Base-by-base conservation (phyloP, 1,140 invertebrate species). In the Solen grandis region DNA sequence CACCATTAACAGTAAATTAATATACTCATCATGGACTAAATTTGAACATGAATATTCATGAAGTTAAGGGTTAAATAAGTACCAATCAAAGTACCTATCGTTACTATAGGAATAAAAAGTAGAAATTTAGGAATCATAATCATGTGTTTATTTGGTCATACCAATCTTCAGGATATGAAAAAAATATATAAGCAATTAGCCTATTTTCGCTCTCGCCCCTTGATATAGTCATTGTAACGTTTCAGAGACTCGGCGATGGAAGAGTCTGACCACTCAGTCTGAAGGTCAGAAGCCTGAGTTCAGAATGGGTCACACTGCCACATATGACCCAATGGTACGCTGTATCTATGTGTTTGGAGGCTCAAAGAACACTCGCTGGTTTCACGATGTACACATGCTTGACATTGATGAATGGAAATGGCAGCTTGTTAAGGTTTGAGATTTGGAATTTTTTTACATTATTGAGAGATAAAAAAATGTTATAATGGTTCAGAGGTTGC, bases 301-400 rank as follows among this genome's bases (percentile, higher is more conserved):
- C 29, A 85, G 91, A 31, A 90, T 91, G 87, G 91, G 91, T 27
- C 91, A 92, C 82, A 89, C 88, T 29, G 90, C 90, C 5, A 88
- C 88, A 10, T 92, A 90, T 81, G 90, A 91, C 70, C 90, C 91
- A 29, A 89, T 84, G 8, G 77, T 91, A 8, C 66, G 89, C 10
- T 90, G 90, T 84, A 85, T 92, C 27, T 92, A 92, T 80, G 83
- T 92, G 27, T 91, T 86, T 82, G 91, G 91, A 19, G 91, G 91
- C 13, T 91, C 91, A 13, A 92, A 91, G 84, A 91, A 91, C 69
- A 76, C 85, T 3, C 88, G 88, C 66, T 92, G 91, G 91, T 92
- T 90, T 81, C 89, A 89, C 84, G 91, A 91, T 85, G 88, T 92
- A 0, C 89, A 92, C 59, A 85, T 89, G 65, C 80, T 90, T 31